Evolutionary conservation across 2,888 invertebrate species (phyloP).

Genomic region (Cosmopolites sordidus): DNA sequence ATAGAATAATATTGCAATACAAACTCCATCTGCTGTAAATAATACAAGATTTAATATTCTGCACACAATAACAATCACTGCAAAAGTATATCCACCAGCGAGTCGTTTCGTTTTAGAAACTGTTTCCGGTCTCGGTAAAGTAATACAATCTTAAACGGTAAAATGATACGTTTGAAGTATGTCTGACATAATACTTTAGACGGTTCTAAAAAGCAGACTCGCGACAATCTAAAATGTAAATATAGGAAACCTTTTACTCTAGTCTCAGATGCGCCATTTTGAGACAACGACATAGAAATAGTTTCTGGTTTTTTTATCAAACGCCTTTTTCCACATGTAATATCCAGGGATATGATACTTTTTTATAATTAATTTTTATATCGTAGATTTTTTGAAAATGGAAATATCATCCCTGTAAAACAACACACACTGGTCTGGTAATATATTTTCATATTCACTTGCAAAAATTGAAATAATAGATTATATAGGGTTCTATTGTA

Average conservation of each 20-base stretch:
- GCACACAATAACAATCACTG: no score
- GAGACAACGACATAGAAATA: background rate
- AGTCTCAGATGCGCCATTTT: background rate
- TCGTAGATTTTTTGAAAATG: no score
- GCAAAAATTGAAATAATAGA: no score
- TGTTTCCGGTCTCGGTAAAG: conserved; percentile 4
- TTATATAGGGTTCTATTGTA: no score
- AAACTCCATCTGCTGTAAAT: background rate
- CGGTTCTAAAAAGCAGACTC: conserved; percentile 1
- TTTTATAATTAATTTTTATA: no score
- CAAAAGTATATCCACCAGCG: background rate
- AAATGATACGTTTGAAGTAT: conserved; percentile 11
- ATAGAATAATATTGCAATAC: background rate
- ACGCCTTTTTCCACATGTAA: background rate
- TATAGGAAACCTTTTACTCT: conserved; percentile 5
- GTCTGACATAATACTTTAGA: conserved; percentile 7
- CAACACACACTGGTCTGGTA: no score
- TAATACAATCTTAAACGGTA: conserved; percentile 6
- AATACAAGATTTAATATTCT: background rate
- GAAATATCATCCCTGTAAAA: no score
- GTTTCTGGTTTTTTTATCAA: background rate
- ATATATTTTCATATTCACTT: no score
- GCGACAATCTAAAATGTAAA: conserved; percentile 4
- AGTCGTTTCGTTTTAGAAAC: background rate
- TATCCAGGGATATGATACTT: background rate